Evolutionary conservation across 2,113 vertebrate genomes (phyloP), one percentile per base, ranked within the genome.

Genomic region (Sceloporus tristichus): DNA sequence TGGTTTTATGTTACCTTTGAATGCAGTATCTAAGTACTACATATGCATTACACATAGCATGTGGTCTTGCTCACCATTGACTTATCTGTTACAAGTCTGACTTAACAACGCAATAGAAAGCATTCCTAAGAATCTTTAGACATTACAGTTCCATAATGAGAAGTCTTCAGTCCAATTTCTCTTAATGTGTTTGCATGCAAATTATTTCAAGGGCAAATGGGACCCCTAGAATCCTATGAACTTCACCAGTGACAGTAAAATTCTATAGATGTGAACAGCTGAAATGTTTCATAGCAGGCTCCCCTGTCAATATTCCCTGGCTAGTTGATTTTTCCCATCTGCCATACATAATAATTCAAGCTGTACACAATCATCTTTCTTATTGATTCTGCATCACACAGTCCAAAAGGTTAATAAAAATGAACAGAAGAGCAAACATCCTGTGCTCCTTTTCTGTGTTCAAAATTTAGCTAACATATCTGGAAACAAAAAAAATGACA

Each of bases 301-400:
- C n/a, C n/a, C 54, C 23, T 29, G 48, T 59, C 75, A 75, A 48
- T 84, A 93, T 88, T 54, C 80, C 84, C 79, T 88, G 19, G 82
- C 40, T 18, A 78, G 53, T 40, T 14, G 62, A 78, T 86, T 78
- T n/a, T 2, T 65, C 90, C 74, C 80, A 90, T 92, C 87, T 56
- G 34, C 40, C 38, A 48, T 11, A 42, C 34, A 90, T 79, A 92
- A 90, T 85, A 93, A 91, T 84, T 90, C 29, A 88, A 68, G 21
- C 10, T 82, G 85, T 48, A 92, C 38, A 86, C 53, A 85, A 42
- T 86, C 40, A 83, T 76, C 70, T 66, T 48, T 59, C 62, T 76
- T 87, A 92, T 5, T 34, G 85, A 93, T 85, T 92, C 38, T 14
- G 74, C 40, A 7, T 78, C 88, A 84, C 89, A 91, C n/a, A 85